A percentile compares a stretch with the other conserved stretches of the same genome.
These are phyloP conservation scores for Tapera naevia DNA, from an alignment of 2,797 vertebrate species.

Conservation along the genomic window DNA sequence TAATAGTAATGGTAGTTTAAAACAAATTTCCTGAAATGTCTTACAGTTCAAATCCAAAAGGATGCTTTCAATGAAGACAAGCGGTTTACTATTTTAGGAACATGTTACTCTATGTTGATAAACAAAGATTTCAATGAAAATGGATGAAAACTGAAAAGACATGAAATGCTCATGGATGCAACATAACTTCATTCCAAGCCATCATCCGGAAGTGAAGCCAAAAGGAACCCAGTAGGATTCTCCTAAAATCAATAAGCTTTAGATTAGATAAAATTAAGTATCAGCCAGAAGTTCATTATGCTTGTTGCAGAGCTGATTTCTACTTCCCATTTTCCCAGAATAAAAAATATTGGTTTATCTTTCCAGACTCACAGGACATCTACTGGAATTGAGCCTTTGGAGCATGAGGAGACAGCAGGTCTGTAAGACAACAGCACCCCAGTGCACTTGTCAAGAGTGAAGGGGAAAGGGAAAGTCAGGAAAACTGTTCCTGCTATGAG, in stretches of 20 bases:
- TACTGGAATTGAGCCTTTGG: accelerated
- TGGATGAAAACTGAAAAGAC: neutral
- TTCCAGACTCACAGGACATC: neutral
- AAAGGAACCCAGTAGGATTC: neutral
- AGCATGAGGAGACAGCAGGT: neutral
- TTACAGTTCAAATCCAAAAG: neutral
- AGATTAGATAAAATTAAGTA: neutral
- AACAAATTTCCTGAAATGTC: neutral
- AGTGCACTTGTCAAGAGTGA: neutral
- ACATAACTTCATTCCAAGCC: neutral
- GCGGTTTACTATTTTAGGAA: neutral
- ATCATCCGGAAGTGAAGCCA: neutral
- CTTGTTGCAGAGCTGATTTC: neutral
- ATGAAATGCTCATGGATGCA: neutral
- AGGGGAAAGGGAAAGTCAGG: neutral
- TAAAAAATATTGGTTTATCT: neutral
- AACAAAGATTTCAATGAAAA: neutral
- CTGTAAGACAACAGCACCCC: neutral
- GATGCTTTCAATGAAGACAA: neutral
- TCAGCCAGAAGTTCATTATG: neutral
- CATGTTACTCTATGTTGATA: neutral
- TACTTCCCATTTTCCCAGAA: neutral
- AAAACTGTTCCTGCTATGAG: neutral
- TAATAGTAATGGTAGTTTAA: neutral
- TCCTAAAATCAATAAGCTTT: neutral